Evolutionary conservation across 2,113 vertebrate species (phyloP), one percentile per base, ranked within the genome.

Genomic region (Catharus minimus): DNA sequence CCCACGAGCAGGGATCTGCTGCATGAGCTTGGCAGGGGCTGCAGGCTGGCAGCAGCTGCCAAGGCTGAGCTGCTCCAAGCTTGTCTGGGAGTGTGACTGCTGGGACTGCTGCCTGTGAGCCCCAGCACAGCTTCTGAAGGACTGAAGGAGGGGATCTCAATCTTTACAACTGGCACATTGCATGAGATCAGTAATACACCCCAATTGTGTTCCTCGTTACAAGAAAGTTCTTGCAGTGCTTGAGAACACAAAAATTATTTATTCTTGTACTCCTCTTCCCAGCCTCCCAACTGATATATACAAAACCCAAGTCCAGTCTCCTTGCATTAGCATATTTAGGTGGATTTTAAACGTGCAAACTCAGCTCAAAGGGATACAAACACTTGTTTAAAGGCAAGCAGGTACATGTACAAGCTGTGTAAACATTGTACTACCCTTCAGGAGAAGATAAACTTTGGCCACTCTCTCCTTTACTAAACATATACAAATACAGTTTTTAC

Each of bases 11-110:
- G 56, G 46, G 71, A 89, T 33, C 62, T 55, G 56, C 60, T 43
- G 8, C 7, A 0, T 1, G 16, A 3, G 39, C 23, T 47, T 91
- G 91, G 89, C 91, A 89, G 43, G 4, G 85, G 80, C n/a, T 71
- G 74, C 44, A 77, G 91, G 60, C 3, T 89, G 80, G 78, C 73
- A 92, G 79, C 61, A 72, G 86, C 76, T 88, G 79, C 86, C 93
- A 75, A 28, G 71, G 13, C 17, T 66, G 44, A 55, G 53, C n/a
- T 33, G 52, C 79, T 85, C 21, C 1, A 46, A 41, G 93, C 77
- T 57, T 27, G 53, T 52, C 17, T 6, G 2, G 15, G 24, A 27
- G 12, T 11, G 44, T 0, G 5, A 9, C n/a, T 44, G 56, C 62
- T 50, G 71, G 68, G 67, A 20, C 28, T 23, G 49, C 43, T 4